Base-by-base conservation (phyloP, 2,888 invertebrate genomes). In the Pyrocoelia pectoralis region DNA sequence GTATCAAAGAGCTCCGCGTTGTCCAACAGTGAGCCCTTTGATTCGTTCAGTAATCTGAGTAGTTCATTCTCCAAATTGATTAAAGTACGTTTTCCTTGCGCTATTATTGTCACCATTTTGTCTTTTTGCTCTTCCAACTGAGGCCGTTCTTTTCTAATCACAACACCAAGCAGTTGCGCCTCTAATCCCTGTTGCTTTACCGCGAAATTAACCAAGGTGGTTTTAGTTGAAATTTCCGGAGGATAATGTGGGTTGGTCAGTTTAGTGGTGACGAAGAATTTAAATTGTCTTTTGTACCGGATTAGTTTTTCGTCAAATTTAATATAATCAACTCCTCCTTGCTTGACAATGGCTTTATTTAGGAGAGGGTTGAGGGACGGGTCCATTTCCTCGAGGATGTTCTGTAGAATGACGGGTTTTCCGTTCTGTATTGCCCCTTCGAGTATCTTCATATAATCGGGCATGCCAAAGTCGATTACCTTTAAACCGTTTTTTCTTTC, bases 91-190 rank as follows among this genome's bases (percentile, higher is more conserved):
- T 79, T 81, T 74, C 93, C 93, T 70, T 87, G 87, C 0, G 94
- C 92, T 62, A 93, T 93, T 49, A 88, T 88, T 66, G 88, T 80
- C 49, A 96, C 95, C 56, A 96, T 85, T 69, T 85, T 87, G 79
- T 94, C 93, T 80, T 95, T 95, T 84, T 94, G 93, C 80, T 93
- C 92, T 78, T 97, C 96, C 12, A 97, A 83, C 72, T 93, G 89
- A 0, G 96, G 96, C 72, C 91, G 86, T 81, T 97, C 97, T 80
- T 93, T 93, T 46, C 94, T 87, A 17, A 96, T 95, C 58, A 96
- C 94, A 71, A 94, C 91, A 33, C 92, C 94, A 63, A 97, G 84
- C 58, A 97, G 85, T 81, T 96, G 95, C 9, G 92, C 89, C 79
- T 95, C 92, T 61, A 96, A 83, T 1, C 95, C 96, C 83, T 93